Conservation (phyloP, 2,113 vertebrate species). For the Suricata suricatta region DNA sequence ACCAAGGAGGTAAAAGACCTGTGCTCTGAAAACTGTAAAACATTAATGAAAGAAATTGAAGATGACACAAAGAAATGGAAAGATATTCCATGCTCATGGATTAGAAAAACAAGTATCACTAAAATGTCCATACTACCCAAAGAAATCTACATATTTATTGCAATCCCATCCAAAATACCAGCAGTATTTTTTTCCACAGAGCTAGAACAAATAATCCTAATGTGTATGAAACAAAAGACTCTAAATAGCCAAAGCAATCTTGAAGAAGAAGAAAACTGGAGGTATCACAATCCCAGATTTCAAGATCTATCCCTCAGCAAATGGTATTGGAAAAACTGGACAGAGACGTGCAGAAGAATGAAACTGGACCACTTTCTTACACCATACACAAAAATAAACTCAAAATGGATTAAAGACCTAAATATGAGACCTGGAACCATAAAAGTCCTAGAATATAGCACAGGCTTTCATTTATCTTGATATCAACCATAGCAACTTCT, state of each 20-base stretch:
- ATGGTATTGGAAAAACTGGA: neutral
- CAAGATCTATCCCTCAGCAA: neutral
- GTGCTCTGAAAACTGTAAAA: neutral
- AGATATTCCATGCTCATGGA: neutral
- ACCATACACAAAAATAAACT: neutral
- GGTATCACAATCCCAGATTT: neutral
- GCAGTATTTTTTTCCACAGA: neutral
- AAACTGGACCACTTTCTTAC: neutral
- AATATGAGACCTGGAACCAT: neutral
- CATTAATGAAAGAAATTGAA: neutral
- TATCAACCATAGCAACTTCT: neutral
- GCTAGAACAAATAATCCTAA: neutral
- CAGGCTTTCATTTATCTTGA: neutral
- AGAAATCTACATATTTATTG: neutral
- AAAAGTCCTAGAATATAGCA: neutral
- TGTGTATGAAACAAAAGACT: neutral
- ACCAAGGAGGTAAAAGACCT: neutral
- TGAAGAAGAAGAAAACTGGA: neutral
- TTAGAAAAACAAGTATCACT: neutral
- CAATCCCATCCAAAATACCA: neutral
- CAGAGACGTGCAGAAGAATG: neutral
- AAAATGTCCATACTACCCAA: neutral
- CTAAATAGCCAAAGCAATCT: neutral
- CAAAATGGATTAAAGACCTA: neutral
- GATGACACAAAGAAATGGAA: neutral